A percentile compares a stretch with the other conserved stretches of the same genome.
phyloP scores from a whole-genome alignment of 1,140 invertebrate species.

The Zaprionus ornatus region DNA sequence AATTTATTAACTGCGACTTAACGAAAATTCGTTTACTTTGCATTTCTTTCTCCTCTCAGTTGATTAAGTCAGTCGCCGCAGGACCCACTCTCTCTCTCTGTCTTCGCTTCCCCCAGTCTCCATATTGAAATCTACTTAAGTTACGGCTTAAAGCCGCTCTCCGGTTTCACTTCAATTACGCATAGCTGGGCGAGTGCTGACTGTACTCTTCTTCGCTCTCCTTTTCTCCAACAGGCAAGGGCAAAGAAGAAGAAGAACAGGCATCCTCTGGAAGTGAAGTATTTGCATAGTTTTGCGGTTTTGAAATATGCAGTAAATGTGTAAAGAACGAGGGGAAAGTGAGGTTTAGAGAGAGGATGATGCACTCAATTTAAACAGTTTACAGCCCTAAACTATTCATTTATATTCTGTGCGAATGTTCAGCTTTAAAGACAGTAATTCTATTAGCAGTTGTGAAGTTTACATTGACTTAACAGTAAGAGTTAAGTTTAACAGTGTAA shows the following conservation, averaged over 20 bases:
- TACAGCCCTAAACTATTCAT: neutral
- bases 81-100: neutral
- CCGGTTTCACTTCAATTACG: constrained; percentile 24
- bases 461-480: neutral
- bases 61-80: constrained; percentile 27
- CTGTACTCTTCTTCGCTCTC: neutral
- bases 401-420: neutral
- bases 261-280: neutral
- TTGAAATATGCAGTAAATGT: neutral
- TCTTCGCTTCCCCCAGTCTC: neutral
- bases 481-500: too few species aligned
- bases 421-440: too few species aligned
- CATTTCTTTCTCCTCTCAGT: constrained; percentile 22
- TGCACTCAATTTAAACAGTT: neutral
- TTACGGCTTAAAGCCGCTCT: constrained; percentile 15
- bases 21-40: constrained; percentile 43
- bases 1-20: constrained; percentile 53
- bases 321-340: neutral
- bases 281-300: neutral
- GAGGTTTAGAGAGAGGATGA: neutral
- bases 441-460: neutral
- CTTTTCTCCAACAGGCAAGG: neutral
- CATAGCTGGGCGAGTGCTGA: neutral
- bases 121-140: constrained; percentile 23
- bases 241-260: neutral